Base-by-base conservation (phyloP, 2,797 vertebrate genomes). In the Pterois miles region DNA sequence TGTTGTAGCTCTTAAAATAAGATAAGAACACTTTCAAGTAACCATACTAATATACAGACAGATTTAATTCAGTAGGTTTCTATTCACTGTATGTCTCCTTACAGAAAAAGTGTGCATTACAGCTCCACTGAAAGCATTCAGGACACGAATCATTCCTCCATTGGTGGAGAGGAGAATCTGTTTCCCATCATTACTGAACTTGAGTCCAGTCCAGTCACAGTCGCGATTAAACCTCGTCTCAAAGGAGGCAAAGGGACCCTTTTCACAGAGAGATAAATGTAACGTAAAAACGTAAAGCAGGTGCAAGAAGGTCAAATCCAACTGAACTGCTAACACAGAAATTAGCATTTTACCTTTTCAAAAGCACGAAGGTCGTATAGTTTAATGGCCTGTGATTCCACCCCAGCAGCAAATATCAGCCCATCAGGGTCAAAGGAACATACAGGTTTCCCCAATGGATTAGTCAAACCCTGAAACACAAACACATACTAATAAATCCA, bases 341-440 rank as follows among this genome's bases (percentile, higher is more conserved):
- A 46, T 68, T 63, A 48, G 22, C 8, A 54, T 43, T 50, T 71
- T 69, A 94, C 92, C 91, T 93, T 93, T 69, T 93, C 97, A 90
- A 97, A 98, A 75, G 97, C 97, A 8, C 97, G 97, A 23, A 98
- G 95, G 86, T 98, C 97, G 3, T 98, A 98, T 65, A 98, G 93
- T 82, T 98, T 97, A 77, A 98, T 96, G 93, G 95, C 94, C 92
- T 97, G 95, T 29, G 97, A 98, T 87, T 98, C 97, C 2, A 98
- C 97, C 4, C 97, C 97, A 40, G 97, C 97, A 53, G 97, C 97
- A 95, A 98, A 99, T 93, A 99, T 98, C 84, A 98, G 93, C 7
- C 97, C 97, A 83, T 98, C 97, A 5, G 97, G 97, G 84, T 98
- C 97, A 93, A 98, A 98, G 27, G 97, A 97, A 82, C 97, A 98